Evolutionary conservation across 2,888 invertebrate species (phyloP).

Genomic region (Drosophila rubida): DNA sequence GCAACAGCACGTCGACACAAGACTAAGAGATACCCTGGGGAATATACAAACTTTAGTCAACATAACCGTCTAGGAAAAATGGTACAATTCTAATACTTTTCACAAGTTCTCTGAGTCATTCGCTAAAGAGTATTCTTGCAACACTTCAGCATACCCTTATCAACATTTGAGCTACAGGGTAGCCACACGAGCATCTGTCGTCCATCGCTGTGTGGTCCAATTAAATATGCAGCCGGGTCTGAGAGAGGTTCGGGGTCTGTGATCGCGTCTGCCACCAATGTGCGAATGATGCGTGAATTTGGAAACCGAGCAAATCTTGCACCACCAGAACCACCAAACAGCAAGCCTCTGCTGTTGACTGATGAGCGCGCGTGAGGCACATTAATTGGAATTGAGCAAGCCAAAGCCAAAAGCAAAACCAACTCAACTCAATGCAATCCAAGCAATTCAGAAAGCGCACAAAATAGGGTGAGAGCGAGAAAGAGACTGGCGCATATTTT

Average conservation of each 20-base stretch:
- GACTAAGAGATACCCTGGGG: constrained; percentile 21
- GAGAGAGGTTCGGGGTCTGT: constrained; percentile 37
- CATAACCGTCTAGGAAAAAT: too few species aligned
- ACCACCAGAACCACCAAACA: constrained; percentile 41
- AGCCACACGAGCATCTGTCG: constrained; percentile 40
- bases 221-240: constrained; percentile 75
- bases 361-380: constrained; percentile 76
- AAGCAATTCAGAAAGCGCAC: constrained; percentile 20
- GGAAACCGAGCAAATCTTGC: constrained; percentile 65
- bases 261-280: constrained; percentile 66
- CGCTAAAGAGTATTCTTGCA: too few species aligned
- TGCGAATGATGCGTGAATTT: constrained; percentile 84
- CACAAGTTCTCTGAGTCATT: background rate
- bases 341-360: constrained; percentile 59
- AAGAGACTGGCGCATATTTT: constrained; percentile 80
- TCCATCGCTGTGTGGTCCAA: constrained; percentile 81
- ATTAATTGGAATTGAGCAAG: constrained; percentile 81
- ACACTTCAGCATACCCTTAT: background rate
- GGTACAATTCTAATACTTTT: too few species aligned
- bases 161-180: constrained; percentile 16
- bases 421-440: constrained; percentile 14
- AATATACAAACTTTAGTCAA: too few species aligned
- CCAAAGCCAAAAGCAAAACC: constrained; percentile 3
- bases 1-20: too few species aligned
- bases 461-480: constrained; percentile 16